Conservation (phyloP, 2,113 vertebrate genomes). For the Empidonax alnorum region DNA sequence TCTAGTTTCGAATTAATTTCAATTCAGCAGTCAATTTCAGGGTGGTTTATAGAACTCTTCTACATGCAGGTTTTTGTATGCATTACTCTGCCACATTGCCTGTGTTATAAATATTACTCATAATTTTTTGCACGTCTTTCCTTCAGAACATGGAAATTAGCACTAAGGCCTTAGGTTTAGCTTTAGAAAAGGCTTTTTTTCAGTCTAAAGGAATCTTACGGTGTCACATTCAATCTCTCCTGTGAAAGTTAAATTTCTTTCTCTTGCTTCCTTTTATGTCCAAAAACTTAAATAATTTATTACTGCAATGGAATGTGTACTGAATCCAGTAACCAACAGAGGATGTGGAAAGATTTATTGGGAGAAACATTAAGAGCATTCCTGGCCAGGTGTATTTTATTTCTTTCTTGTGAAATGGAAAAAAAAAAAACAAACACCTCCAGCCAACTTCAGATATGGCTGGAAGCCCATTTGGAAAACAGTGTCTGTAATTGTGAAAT, state of each 20-base stretch:
- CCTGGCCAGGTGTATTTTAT: constrained; percentile 59
- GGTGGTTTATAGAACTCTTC: not conserved
- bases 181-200: constrained; percentile 28
- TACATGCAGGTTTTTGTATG: not conserved
- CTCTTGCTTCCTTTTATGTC: constrained; percentile 59
- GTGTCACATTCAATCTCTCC: constrained; percentile 41
- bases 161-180: not conserved
- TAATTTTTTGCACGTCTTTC: not conserved
- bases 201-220: not conserved
- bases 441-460: constrained; percentile 50
- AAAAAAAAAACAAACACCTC: not conserved
- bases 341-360: constrained; percentile 66
- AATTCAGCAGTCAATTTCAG: not conserved
- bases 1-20: not conserved
- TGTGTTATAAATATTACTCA: not conserved
- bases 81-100: not conserved
- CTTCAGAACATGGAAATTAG: not conserved
- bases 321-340: constrained; percentile 58
- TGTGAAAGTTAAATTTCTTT: constrained; percentile 53
- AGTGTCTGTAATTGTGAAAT: not conserved
- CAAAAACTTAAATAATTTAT: constrained; percentile 58
- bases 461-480: constrained; percentile 34
- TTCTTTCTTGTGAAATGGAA: constrained; percentile 1
- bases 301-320: constrained; percentile 40
- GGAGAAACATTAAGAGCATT: constrained; percentile 52